Percentiles rank a stretch among this genome's conserved stretches.
phyloP scores from a whole-genome alignment of 2,113 vertebrate genomes.

The Protobothrops mucrosquamatus region DNA sequence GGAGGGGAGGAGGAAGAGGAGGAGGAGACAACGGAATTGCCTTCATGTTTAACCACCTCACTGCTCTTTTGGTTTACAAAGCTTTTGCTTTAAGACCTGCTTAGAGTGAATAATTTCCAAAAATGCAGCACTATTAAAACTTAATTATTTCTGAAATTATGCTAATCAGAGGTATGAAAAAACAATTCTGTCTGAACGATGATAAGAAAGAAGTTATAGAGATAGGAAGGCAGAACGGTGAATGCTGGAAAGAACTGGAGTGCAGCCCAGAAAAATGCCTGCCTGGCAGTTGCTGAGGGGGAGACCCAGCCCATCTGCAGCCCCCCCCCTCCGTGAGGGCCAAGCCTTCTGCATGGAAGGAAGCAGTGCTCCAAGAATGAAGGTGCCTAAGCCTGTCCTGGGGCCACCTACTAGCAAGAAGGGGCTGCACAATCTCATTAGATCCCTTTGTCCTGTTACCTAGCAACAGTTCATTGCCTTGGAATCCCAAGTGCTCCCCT shows the following conservation, averaged over 20 bases:
- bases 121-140: background rate
- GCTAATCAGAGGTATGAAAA: background rate
- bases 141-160: background rate
- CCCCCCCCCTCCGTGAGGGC: too few relatives aligned
- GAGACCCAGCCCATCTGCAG: background rate
- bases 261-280: background rate
- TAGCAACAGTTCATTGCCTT: constrained; percentile 63
- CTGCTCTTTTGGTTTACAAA: background rate
- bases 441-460: constrained; percentile 61
- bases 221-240: background rate
- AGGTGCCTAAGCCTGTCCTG: background rate
- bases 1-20: too few relatives aligned
- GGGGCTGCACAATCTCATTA: constrained; percentile 39
- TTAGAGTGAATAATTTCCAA: background rate
- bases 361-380: background rate
- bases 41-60: background rate
- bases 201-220: background rate
- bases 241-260: background rate
- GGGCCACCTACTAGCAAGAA: background rate
- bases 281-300: too few relatives aligned
- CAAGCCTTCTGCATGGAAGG: background rate
- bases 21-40: background rate
- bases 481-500: constrained; percentile 61
- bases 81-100: background rate
- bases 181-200: background rate